A percentile compares a stretch with the other conserved stretches of the same genome.
These are phyloP conservation scores for Chinchilla lanigera DNA, from an alignment of 2,113 vertebrate genomes.

Conservation along the genomic window DNA sequence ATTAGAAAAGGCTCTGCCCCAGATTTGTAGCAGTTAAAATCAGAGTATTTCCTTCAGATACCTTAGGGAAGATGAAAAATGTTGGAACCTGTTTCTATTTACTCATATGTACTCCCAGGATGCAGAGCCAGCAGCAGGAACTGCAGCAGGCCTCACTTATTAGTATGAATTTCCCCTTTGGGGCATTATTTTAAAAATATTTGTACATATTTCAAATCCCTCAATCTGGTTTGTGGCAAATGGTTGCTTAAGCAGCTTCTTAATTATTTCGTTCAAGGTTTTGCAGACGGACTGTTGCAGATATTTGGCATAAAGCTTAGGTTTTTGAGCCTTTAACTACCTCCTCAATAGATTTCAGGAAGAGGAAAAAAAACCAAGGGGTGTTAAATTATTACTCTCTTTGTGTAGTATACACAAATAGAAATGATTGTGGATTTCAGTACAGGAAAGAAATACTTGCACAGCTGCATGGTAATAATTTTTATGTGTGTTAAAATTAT, in stretches of 20 bases:
- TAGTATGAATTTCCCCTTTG: conserved; percentile 75
- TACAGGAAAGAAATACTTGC: conserved; percentile 71
- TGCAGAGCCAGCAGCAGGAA: conserved; percentile 41
- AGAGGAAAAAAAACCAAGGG: conserved; percentile 51
- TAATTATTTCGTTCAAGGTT: conserved; percentile 76
- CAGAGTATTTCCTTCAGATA: conserved; percentile 74
- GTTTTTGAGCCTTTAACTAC: conserved; percentile 65
- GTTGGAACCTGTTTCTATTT: conserved; percentile 80
- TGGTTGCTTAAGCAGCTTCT: conserved; percentile 77
- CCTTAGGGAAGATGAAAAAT: conserved; percentile 76
- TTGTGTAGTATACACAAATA: conserved; percentile 54
- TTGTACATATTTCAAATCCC: conserved; percentile 80
- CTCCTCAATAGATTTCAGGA: conserved; percentile 61
- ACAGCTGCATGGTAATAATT: conserved; percentile 76
- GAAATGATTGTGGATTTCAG: conserved; percentile 72
- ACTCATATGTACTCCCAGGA: conserved; percentile 70
- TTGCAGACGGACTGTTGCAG: conserved; percentile 68
- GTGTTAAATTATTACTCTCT: conserved; percentile 73
- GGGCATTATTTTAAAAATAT: conserved; percentile 80
- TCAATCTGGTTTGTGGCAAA: conserved; percentile 81
- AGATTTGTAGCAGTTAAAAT: conserved; percentile 78
- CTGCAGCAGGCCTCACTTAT: conserved; percentile 59
- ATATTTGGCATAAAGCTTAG: conserved; percentile 67
- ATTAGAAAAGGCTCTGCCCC: conserved; percentile 77
- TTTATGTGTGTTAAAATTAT: conserved; percentile 79